Conservation (phyloP, 2,113 vertebrate species). For the Mirza zaza region DNA sequence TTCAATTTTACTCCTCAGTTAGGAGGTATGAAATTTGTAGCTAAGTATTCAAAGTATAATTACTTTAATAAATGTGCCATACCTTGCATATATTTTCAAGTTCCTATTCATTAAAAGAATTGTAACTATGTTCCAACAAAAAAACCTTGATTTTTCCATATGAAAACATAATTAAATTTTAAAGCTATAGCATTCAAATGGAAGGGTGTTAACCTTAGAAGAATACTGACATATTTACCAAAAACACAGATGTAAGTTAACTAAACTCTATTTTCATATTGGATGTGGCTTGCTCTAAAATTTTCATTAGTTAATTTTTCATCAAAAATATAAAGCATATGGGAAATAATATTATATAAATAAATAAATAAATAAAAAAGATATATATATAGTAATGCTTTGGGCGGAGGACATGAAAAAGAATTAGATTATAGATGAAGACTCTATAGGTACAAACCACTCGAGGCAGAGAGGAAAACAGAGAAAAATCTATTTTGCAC, state of each 20-base stretch:
- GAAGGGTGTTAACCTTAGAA: constrained; percentile 32
- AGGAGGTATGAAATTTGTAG: constrained; percentile 58
- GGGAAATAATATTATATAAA: not conserved
- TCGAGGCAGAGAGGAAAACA: not conserved
- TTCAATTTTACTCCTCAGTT: constrained; percentile 53
- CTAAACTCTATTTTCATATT: not conserved
- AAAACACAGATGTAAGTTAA: not conserved
- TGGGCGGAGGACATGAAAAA: not conserved
- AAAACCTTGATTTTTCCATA: constrained; percentile 18
- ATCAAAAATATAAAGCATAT: not conserved
- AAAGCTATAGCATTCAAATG: constrained; percentile 24
- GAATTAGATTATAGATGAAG: not conserved
- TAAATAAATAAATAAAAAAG: not conserved
- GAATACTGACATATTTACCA: not conserved
- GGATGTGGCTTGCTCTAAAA: not conserved
- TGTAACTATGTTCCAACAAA: constrained; percentile 11
- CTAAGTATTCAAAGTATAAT: constrained; percentile 61
- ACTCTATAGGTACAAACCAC: not conserved
- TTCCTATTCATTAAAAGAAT: constrained; percentile 38
- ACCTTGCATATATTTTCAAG: constrained; percentile 29
- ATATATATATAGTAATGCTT: not conserved
- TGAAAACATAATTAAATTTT: constrained; percentile 57
- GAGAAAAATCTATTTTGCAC: not conserved
- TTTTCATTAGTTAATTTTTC: not conserved
- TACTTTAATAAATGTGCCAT: constrained; percentile 69